phyloP scores from a whole-genome alignment of 2,888 invertebrate genomes.

The Phortica okadai region DNA sequence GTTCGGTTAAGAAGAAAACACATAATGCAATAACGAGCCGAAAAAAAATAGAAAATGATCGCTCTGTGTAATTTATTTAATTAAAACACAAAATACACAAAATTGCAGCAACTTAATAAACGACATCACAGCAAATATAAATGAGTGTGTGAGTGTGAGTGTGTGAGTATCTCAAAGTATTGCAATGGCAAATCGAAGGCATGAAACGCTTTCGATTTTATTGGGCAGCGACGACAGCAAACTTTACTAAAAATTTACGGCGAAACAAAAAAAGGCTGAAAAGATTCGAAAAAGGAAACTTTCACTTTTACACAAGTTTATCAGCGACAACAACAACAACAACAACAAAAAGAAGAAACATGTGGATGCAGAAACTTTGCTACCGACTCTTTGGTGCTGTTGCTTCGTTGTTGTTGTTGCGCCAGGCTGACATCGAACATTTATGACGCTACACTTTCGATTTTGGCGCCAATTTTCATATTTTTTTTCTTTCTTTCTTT shows the following conservation, averaged over 20 bases:
- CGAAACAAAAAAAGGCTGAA: not conserved
- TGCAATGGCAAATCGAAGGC: not conserved
- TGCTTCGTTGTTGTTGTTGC: constrained; percentile 21
- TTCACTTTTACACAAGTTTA: constrained; percentile 54
- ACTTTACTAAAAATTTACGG: not conserved
- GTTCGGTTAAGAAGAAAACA: not conserved
- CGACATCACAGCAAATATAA: not conserved
- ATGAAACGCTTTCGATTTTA: constrained; percentile 12
- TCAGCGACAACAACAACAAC: constrained; percentile 13
- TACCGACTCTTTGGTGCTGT: constrained; percentile 5
- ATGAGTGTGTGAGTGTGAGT: no score
- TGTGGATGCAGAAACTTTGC: constrained; percentile 2
- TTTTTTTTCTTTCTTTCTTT: not conserved
- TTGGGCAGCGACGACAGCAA: not conserved
- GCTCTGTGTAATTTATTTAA: constrained; percentile 8
- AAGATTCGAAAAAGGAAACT: constrained; percentile 45
- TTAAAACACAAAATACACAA: constrained; percentile 8
- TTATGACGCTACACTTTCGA: constrained; percentile 49
- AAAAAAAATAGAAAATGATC: constrained; percentile 38
- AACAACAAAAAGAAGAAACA: not conserved
- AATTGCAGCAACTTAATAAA: constrained; percentile 12
- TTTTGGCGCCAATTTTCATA: constrained; percentile 51
- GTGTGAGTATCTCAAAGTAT: not conserved
- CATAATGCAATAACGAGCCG: not conserved
- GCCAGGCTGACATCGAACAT: constrained; percentile 7